These are phyloP conservation scores for Dasysyrphus tricinctus DNA, from an alignment of 2,888 invertebrate genomes.

Conservation along the genomic window DNA sequence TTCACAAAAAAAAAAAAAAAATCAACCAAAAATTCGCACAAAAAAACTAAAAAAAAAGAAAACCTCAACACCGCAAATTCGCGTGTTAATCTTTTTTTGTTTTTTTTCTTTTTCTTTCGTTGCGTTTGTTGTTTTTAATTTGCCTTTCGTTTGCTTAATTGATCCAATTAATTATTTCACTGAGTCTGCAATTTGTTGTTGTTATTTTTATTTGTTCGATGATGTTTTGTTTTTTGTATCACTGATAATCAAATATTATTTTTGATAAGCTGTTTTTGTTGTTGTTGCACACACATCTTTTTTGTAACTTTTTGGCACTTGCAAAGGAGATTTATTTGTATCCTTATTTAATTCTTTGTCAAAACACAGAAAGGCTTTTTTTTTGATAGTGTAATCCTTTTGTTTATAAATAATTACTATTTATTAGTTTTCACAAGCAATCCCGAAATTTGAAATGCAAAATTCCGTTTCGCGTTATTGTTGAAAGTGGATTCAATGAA, in stretches of 20 bases:
- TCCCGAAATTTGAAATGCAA: constrained; percentile 12
- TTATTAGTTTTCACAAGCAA: constrained; percentile 18
- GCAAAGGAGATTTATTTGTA: constrained; percentile 21
- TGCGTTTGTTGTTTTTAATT: constrained; percentile 44
- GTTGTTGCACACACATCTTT: constrained; percentile 58
- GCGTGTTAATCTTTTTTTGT: constrained; percentile 45
- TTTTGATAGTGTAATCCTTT: constrained; percentile 38
- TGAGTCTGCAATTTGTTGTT: constrained; percentile 29
- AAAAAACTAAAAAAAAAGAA: constrained; percentile 56
- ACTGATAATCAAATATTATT: constrained; percentile 57
- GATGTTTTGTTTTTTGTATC: constrained; percentile 36
- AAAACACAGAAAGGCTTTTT: constrained; percentile 36
- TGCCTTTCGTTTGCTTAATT: constrained; percentile 62
- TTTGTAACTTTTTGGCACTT: constrained; percentile 33
- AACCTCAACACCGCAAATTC: constrained; percentile 59
- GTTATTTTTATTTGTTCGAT: constrained; percentile 1
- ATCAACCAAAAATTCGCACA: constrained; percentile 20
- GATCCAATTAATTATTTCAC: constrained; percentile 69
- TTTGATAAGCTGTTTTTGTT: constrained; percentile 48
- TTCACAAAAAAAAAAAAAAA: constrained; percentile 34
- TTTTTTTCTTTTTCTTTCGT: constrained; percentile 27
- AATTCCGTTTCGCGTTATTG: constrained; percentile 43
- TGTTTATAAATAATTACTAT: constrained; percentile 60
- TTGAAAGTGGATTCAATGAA: background rate
- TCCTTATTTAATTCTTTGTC: constrained; percentile 47